Base-by-base conservation (phyloP, 2,797 vertebrate species). In the Oryzias sinensis region DNA sequence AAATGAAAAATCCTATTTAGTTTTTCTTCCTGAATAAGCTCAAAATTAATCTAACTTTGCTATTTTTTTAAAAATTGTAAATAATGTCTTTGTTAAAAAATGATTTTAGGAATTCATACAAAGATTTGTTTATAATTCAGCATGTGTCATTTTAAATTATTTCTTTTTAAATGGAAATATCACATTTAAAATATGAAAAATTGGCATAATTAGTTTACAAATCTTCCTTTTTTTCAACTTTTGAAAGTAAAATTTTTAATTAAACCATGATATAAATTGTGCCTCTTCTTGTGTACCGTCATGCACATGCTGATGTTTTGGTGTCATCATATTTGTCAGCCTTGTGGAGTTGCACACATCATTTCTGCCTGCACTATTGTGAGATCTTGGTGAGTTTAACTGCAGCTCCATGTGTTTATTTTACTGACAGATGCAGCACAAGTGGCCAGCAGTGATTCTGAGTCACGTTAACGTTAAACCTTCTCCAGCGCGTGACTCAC, bases 401-500 rank as follows among this genome's bases (percentile, higher is more conserved):
- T 65, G 57, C 57, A 65, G 66, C 63, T 69, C 33, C 65, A 45
- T 65, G 58, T 80, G 72, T 81, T 79, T 78, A 56, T 77, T 71
- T 76, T 76, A 74, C 65, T 68, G 68, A 70, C 65, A 69, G 53
- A 65, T 53, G 66, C 68, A 56, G 60, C 6, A 77, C 58, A 25
- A 49, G 56, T 48, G 45, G 57, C 44, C 44, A 8, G 59, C 56
- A 63, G 29, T 71, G 63, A 58, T 63, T 53, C 59, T 76, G 68
- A 84, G 58, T 82, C 62, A 83, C 56, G 53, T 56, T 49, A 22
- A 24, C 55, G 55, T 67, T 22, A 49, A 76, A 80, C 74, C 48
- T 53, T 48, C 50, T 51, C 18, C 14, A 49, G 65, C 65, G 37
- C 82, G 72, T 83, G 70, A 78, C 60, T 68, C 24, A 43, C 24